Conservation (phyloP, 1,140 invertebrate genomes). For the Drosophila trapezifrons region DNA sequence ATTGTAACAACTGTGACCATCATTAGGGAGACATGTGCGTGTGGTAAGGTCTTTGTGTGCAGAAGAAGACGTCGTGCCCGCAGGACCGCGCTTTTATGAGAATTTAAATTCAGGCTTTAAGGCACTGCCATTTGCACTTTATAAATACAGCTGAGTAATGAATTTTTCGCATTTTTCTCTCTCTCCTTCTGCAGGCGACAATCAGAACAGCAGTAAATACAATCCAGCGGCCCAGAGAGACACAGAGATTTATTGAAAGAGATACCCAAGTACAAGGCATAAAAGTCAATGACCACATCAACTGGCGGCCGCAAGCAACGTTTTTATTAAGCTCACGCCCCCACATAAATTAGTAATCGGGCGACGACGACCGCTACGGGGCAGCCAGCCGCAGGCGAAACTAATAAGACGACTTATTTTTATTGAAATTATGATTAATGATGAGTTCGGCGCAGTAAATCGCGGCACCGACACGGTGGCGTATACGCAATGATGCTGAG, state of each 20-base stretch:
- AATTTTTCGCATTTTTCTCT: constrained; percentile 20
- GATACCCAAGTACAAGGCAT: constrained; percentile 43
- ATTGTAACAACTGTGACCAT: constrained; percentile 63
- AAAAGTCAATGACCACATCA: constrained; percentile 55
- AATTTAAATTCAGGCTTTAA: constrained; percentile 52
- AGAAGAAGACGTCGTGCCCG: constrained; percentile 1
- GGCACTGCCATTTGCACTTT: constrained; percentile 33
- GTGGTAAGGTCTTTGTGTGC: constrained; percentile 28
- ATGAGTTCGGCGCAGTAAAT: constrained; percentile 29
- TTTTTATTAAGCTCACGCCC: constrained; percentile 70
- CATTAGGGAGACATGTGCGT: constrained; percentile 58
- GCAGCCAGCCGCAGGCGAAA: constrained; percentile 33
- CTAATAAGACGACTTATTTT: constrained; percentile 78
- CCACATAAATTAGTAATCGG: constrained; percentile 77
- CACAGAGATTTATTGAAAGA: constrained; percentile 35
- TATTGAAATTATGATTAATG: constrained; percentile 83
- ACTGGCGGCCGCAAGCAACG: constrained; percentile 51
- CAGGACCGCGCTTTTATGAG: constrained; percentile 22
- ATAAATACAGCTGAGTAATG: constrained; percentile 45
- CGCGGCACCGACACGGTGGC: constrained; percentile 22
- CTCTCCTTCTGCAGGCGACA: constrained; percentile 29
- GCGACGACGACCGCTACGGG: constrained; percentile 32
- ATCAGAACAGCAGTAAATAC: constrained; percentile 14
- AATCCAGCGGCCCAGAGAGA: constrained; percentile 22
- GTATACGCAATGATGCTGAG: constrained; percentile 28